phyloP scores from a whole-genome alignment of 2,888 invertebrate genomes.

The Eupithecia centaureata region DNA sequence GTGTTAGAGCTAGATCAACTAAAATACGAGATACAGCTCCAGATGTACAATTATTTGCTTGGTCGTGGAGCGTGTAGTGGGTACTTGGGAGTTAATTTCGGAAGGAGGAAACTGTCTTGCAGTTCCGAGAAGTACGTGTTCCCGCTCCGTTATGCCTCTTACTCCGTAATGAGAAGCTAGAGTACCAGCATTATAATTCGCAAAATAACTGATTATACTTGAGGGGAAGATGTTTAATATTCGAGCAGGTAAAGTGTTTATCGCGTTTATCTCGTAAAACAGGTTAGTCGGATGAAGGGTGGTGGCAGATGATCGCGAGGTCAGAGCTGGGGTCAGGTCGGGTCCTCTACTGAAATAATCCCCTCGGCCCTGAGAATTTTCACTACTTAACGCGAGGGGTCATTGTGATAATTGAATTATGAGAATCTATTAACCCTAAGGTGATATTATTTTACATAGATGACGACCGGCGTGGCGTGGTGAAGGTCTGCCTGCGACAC shows the following conservation, averaged over 20 bases:
- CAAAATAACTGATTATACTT: conserved; percentile 57
- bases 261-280: conserved; percentile 70
- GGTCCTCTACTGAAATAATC: conserved; percentile 70
- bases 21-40: conserved; percentile 18
- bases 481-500: too few species aligned
- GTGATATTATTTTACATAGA: conserved; percentile 3
- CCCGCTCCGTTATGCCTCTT: conserved; percentile 50
- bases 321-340: conserved; percentile 73
- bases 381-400: conserved; percentile 50
- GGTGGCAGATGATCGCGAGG: conserved; percentile 70
- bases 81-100: conserved; percentile 51
- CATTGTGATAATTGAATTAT: conserved; percentile 59
- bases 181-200: conserved; percentile 53
- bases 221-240: conserved; percentile 61
- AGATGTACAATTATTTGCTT: conserved; percentile 39
- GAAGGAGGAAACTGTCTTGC: conserved; percentile 56
- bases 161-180: conserved; percentile 47
- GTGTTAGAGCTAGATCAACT: conserved; percentile 12
- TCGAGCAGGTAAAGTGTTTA: conserved; percentile 65
- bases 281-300: conserved; percentile 74
- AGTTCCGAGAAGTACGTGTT: conserved; percentile 51
- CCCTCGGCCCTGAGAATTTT: conserved; percentile 60
- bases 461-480: too few species aligned
- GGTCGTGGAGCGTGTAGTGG: conserved; percentile 34
- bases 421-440: conserved; percentile 54